Evolutionary conservation across 1,140 invertebrate genomes (phyloP), one percentile per base, ranked within the genome.

Genomic region (Chlorops oryzae): DNA sequence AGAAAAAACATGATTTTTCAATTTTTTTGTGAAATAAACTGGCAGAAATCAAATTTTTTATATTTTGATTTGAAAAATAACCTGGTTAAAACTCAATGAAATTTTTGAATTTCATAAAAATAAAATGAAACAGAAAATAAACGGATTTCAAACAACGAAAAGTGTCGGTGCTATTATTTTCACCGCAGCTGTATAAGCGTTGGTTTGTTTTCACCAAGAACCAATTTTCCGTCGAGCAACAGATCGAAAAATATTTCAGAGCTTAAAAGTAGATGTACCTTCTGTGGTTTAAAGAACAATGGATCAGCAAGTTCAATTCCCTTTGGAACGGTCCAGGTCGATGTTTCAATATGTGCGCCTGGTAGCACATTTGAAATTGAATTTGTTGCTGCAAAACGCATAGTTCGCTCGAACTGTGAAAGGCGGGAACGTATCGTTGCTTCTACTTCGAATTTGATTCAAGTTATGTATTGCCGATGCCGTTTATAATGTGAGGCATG

Each of bases 391-490:
- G 34, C 46, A 17, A 47, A 38, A 38, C 6, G 10, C 18, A 37
- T 25, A 7, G 34, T 24, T 22, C 20, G 40, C 15, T 21, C 13
- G 35, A 15, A 7, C 5, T 10, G 23, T 18, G n/a, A n/a, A n/a
- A 47, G 18, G 27, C 5, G n/a, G 37, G 21, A 35, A 20, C 23
- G 18, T 10, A 47, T 13, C 21, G 7, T 34, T 15, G 44, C 37
- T 32, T 15, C 9, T 17, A 47, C 13, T 3, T 47, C 44, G 12
- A n/a, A n/a, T n/a, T 12, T 12, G n/a, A 47, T 47, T 12, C 45
- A 18, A 37, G 45, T 22, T 23, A 47, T 20, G 35, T 47, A 18
- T 37, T 47, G 45, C 13, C 12, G 12, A 22, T 37, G 22, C 23
- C 10, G 28, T n/a, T 45, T 9, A 44, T 45, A 38, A n/a, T n/a